A percentile compares a stretch with the other conserved stretches of the same genome.
Conservation (phyloP, 2,888 invertebrate species). For the Dichetophora obliterata region DNA sequence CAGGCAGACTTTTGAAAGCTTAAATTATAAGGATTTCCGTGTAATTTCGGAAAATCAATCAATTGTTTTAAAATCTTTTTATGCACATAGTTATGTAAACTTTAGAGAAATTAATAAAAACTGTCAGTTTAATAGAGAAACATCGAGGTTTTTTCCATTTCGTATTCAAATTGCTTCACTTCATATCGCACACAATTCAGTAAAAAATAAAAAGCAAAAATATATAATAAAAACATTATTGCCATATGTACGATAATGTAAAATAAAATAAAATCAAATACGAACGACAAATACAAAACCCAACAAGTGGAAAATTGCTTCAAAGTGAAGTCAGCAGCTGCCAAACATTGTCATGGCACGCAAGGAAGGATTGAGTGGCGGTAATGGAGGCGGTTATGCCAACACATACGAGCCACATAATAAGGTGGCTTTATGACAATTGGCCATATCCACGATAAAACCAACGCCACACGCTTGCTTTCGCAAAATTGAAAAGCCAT, state of each 20-base stretch:
- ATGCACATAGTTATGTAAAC: background rate
- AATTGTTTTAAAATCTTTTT: too few species aligned
- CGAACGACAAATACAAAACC: constrained; percentile 27
- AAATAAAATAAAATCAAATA: background rate
- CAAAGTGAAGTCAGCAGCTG: constrained; percentile 15
- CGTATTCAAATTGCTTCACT: background rate
- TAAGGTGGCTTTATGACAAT: constrained; percentile 4
- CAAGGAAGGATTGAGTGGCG: background rate
- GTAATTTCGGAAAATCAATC: too few species aligned
- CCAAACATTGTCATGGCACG: constrained; percentile 38
- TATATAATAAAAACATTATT: background rate
- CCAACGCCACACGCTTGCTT: constrained; percentile 1
- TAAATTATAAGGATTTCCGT: too few species aligned
- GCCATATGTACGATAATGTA: background rate
- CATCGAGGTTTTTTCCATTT: too few species aligned
- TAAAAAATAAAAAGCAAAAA: constrained; percentile 16
- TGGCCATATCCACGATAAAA: background rate
- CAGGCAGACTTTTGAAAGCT: too few species aligned
- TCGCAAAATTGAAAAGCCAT: constrained; percentile 18
- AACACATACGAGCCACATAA: background rate
- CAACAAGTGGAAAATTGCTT: constrained; percentile 46
- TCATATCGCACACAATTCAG: background rate
- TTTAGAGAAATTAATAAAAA: background rate
- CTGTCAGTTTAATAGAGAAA: background rate
- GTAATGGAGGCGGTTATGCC: background rate